Base-by-base conservation (phyloP, 2,113 vertebrate species). In the Xerus inauris region DNA sequence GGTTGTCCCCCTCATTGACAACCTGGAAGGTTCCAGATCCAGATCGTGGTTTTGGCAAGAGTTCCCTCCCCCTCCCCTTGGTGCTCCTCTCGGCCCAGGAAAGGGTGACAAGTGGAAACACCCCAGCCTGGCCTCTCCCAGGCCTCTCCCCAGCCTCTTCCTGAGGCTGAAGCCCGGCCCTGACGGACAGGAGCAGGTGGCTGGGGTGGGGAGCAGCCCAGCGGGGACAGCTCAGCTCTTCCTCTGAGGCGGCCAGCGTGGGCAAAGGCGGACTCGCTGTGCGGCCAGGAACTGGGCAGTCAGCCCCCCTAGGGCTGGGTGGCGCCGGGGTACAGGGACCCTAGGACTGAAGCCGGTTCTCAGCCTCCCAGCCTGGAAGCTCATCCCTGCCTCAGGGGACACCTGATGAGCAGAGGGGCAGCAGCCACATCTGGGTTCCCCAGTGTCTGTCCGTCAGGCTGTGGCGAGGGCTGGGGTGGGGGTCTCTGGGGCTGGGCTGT, bases 141-240 rank as follows among this genome's bases (percentile, higher is more conserved):
- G n/a, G n/a, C n/a, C n/a, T n/a, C n/a, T n/a, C n/a, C n/a, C n/a
- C n/a, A n/a, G n/a, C n/a, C n/a, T n/a, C n/a, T n/a, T n/a, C n/a
- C n/a, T n/a, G n/a, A n/a, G n/a, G 54, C 54, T 20, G 51, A 3
- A 97, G 98, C 45, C 45, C 97, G 81, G 73, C 90, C 97, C 91
- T 97, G 98, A 98, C 0, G 97, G 98, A 98, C 89, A 54, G 24
- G 91, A 98, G 98, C 98, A 99, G 98, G 97, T 98, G 98, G 97
- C 83, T 94, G 95, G 95, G 97, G 86, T 35, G 95, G 94, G 69
- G 28, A 89, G 72, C 76, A 45, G 49, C 87, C 1, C 59, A 57
- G 17, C 71, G 75, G 97, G 73, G 76, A 89, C 88, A 51, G 59
- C 71, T 94, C 97, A 88, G 96, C 96, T 97, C 98, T 97, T 92